Evolutionary conservation across 2,113 vertebrate genomes (phyloP).

Genomic region (Carettochelys insculpta): DNA sequence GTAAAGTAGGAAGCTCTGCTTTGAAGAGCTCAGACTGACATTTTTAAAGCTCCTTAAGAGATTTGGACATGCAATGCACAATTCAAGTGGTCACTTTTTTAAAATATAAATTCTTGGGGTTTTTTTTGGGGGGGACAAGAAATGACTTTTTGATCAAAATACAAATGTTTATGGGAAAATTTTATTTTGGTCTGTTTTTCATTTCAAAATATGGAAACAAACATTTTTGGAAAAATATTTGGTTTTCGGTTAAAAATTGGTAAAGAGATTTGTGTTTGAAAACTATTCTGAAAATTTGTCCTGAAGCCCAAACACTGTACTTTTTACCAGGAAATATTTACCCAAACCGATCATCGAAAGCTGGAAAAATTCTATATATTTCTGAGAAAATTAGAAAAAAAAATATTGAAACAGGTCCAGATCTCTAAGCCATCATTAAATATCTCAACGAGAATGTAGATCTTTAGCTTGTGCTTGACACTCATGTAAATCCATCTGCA

Average conservation of each 20-base stretch:
- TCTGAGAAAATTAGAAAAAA: neutral
- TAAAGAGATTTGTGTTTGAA: neutral
- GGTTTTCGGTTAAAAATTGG: neutral
- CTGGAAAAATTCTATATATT: neutral
- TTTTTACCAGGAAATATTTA: neutral
- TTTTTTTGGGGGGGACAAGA: neutral
- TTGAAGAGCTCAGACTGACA: neutral
- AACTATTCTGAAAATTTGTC: no score
- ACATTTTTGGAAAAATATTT: neutral
- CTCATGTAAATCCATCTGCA: neutral
- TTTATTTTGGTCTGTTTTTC: neutral
- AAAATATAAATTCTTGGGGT: neutral
- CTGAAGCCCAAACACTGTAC: neutral
- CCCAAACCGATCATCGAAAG: neutral
- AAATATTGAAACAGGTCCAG: neutral
- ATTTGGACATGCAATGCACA: neutral
- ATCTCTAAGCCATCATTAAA: neutral
- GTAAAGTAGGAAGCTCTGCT: accelerated
- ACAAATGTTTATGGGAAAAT: neutral
- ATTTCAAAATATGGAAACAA: neutral
- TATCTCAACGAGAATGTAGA: neutral
- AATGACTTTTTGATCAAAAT: neutral
- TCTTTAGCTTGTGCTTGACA: neutral
- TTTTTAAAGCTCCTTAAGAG: neutral
- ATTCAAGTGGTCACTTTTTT: neutral